phyloP scores from a whole-genome alignment of 2,797 vertebrate species.

The Oreochromis grahami region DNA sequence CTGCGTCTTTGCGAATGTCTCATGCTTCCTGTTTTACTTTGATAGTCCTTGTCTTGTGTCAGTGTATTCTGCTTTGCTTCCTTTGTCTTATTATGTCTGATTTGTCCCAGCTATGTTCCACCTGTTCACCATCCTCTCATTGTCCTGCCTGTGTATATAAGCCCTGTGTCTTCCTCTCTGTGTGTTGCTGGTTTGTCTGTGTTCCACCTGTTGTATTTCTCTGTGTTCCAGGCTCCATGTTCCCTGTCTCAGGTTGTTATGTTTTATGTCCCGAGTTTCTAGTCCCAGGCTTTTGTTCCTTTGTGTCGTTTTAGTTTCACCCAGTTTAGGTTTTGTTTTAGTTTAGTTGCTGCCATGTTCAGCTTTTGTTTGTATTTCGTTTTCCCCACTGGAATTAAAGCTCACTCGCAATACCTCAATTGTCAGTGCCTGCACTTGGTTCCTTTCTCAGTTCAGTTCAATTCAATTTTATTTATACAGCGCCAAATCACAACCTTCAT shows the following conservation, averaged over 20 bases:
- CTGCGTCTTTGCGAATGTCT: background rate
- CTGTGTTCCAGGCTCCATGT: background rate
- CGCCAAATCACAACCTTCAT: background rate
- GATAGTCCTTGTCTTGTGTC: background rate
- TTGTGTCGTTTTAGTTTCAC: background rate
- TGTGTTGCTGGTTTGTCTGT: rapidly evolving
- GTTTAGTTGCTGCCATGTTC: background rate
- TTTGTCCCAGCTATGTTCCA: background rate
- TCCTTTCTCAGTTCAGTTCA: background rate
- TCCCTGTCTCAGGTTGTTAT: background rate
- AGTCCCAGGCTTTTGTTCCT: background rate
- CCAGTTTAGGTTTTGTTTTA: background rate
- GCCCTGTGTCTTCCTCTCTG: background rate
- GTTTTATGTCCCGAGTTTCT: background rate
- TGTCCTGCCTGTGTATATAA: background rate
- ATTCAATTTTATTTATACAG: background rate
- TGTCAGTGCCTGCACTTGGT: background rate
- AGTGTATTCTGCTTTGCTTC: background rate
- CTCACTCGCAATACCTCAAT: rapidly evolving
- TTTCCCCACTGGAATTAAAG: background rate
- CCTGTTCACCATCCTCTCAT: background rate
- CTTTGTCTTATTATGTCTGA: background rate
- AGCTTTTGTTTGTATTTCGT: background rate
- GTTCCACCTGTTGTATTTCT: rapidly evolving
- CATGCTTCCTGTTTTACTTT: background rate